phyloP scores from a whole-genome alignment of 1,140 invertebrate genomes.

The Drosophila yakuba region DNA sequence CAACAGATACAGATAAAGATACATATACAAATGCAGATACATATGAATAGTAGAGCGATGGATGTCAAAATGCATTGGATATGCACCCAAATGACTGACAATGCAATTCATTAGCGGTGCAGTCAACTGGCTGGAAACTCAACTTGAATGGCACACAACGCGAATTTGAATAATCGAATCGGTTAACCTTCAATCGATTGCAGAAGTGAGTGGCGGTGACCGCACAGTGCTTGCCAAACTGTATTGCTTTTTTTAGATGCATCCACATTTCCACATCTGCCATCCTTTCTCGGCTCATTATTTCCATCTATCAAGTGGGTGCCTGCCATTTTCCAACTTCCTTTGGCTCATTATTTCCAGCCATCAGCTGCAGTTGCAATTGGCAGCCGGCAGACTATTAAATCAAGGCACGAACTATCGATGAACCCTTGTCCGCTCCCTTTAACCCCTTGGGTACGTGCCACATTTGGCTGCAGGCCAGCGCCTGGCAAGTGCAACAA shows the following conservation, averaged over 20 bases:
- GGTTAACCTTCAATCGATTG: conserved; percentile 47
- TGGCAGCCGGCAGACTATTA: conserved; percentile 74
- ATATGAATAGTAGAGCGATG: conserved; percentile 36
- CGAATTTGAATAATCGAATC: conserved; percentile 42
- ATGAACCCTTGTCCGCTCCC: conserved; percentile 50
- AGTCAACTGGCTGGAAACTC: conserved; percentile 49
- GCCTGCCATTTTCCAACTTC: conserved; percentile 12
- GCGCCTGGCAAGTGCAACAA: conserved; percentile 26
- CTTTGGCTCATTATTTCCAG: conserved; percentile 31
- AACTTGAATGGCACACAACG: conserved; percentile 42
- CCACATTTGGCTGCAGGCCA: conserved; percentile 61
- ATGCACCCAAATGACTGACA: conserved; percentile 65
- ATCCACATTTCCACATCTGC: no score
- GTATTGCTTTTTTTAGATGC: background rate
- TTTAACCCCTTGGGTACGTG: conserved; percentile 27
- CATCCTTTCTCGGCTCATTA: conserved; percentile 16
- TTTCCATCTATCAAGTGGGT: conserved; percentile 10
- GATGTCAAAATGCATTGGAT: conserved; percentile 65
- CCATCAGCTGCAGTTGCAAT: conserved; percentile 61
- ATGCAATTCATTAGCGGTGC: conserved; percentile 72
- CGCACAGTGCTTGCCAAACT: conserved; percentile 6
- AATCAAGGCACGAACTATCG: conserved; percentile 81
- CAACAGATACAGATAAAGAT: background rate
- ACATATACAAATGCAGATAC: background rate
- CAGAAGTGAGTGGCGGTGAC: conserved; percentile 20